Percentiles rank a stretch among this genome's conserved stretches.
These are phyloP conservation scores for Philereme transversata DNA, from an alignment of 2,888 invertebrate genomes.

Conservation along the genomic window DNA sequence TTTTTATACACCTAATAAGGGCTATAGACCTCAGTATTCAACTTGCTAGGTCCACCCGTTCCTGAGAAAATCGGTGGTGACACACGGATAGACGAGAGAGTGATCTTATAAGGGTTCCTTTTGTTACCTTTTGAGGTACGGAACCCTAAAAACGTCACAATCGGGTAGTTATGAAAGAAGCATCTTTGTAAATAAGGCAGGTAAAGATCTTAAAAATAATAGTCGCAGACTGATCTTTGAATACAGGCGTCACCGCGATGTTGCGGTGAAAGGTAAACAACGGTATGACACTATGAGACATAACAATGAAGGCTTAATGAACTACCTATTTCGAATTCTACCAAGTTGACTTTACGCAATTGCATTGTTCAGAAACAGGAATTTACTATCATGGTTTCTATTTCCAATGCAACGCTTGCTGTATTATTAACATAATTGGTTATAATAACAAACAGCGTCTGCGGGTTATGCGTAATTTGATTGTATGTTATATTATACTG, in stretches of 20 bases:
- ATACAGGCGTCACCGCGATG: conserved; percentile 38
- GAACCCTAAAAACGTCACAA: conserved; percentile 38
- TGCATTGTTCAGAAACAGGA: conserved; percentile 51
- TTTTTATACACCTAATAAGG: too few species aligned
- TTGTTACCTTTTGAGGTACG: too few species aligned
- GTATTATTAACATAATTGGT: conserved; percentile 36
- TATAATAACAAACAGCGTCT: conserved; percentile 26
- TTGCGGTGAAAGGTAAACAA: conserved; percentile 65
- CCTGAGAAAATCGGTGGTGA: too few species aligned
- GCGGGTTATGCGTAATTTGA: conserved; percentile 28
- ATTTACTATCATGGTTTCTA: conserved; percentile 47
- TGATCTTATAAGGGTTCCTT: too few species aligned
- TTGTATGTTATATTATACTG: conserved; percentile 8
- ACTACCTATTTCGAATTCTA: conserved; percentile 59
- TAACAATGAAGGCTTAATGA: conserved; percentile 74
- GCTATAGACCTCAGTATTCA: too few species aligned
- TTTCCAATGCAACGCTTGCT: conserved; percentile 40
- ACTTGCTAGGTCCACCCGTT: too few species aligned
- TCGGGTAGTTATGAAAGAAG: conserved; percentile 47
- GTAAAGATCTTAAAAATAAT: conserved; percentile 54
- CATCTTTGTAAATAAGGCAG: conserved; percentile 63
- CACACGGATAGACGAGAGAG: too few species aligned
- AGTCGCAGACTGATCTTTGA: conserved; percentile 41
- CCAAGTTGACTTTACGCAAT: conserved; percentile 54
- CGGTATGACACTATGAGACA: conserved; percentile 55